Conservation (phyloP, 2,888 invertebrate species). For the Pyrrhosoma nymphula region DNA sequence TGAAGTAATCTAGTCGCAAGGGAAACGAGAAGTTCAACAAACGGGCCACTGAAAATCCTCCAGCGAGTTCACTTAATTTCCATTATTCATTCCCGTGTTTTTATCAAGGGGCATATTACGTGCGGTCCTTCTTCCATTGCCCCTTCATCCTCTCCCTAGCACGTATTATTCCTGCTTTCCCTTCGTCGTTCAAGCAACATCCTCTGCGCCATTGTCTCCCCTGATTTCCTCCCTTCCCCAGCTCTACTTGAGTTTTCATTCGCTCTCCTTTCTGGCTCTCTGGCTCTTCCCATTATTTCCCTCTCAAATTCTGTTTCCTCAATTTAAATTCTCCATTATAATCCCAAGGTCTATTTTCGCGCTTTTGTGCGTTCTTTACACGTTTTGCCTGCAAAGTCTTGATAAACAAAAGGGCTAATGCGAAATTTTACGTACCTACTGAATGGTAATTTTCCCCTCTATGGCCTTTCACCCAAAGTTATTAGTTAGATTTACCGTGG, state of each 20-base stretch:
- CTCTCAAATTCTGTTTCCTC: background rate
- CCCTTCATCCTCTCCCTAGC: background rate
- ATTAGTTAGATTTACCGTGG: no score
- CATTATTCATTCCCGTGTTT: background rate
- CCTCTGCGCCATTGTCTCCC: background rate
- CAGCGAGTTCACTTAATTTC: background rate
- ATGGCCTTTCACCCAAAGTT: no score
- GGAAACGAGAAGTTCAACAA: background rate
- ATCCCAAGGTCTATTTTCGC: background rate
- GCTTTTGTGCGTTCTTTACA: background rate
- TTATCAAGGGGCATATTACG: background rate
- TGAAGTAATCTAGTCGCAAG: background rate
- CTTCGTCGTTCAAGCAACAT: background rate
- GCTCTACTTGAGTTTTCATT: background rate
- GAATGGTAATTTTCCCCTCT: no score
- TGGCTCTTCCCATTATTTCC: background rate
- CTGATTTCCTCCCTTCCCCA: background rate
- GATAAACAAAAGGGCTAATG: no score
- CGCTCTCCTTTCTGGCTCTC: background rate
- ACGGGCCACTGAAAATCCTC: background rate
- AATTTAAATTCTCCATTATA: background rate
- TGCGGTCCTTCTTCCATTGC: background rate
- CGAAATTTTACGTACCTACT: no score
- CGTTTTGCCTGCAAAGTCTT: background rate
- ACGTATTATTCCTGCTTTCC: no score